Conservation (phyloP, 2,113 vertebrate species). For the Colius striatus region DNA sequence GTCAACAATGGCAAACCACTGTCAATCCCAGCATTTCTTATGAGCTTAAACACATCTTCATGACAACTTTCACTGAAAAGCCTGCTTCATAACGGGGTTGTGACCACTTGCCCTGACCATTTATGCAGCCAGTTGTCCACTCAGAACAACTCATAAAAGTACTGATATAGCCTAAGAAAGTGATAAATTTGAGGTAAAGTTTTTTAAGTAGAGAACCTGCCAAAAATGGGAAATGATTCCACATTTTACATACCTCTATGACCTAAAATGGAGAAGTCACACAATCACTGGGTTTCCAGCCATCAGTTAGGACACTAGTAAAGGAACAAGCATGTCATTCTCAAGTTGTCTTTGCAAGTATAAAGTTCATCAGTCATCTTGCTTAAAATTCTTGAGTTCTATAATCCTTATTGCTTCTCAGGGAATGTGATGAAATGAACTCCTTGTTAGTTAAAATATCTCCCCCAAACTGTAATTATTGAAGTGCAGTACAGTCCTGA, state of each 20-base stretch:
- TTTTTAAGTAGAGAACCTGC: neutral
- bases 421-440: neutral
- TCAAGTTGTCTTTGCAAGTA: neutral
- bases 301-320: neutral
- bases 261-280: neutral
- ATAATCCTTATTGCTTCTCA: neutral
- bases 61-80: neutral
- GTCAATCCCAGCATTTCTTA: neutral
- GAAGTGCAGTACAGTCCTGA: neutral
- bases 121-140: neutral
- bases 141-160: neutral
- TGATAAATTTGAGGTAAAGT: neutral
- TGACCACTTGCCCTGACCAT: neutral
- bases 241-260: neutral
- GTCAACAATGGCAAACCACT: neutral
- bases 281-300: neutral
- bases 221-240: neutral
- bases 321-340: neutral
- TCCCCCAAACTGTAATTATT: neutral
- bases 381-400: neutral
- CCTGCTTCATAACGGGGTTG: neutral
- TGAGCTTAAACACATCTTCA: neutral
- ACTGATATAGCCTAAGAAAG: neutral
- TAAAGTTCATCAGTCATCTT: neutral
- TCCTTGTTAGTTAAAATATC: neutral